Evolutionary conservation across 1,140 invertebrate genomes (phyloP).

Genomic region (Apolygus lucorum): DNA sequence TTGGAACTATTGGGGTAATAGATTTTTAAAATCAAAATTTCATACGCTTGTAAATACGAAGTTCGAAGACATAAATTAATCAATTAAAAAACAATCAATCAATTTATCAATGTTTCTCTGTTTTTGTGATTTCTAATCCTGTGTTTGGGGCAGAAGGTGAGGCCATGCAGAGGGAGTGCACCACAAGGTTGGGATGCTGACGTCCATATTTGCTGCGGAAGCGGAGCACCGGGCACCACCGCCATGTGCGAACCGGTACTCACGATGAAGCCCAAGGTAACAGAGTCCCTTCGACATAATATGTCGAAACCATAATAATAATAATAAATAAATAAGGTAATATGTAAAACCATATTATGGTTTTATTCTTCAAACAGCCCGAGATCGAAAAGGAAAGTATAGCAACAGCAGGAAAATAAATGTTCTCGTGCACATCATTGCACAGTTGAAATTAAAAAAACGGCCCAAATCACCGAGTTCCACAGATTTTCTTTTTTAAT

Average conservation of each 20-base stretch:
- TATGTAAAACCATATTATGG: background rate
- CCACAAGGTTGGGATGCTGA: constrained; percentile 8
- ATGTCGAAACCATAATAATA: background rate
- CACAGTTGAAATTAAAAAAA: no score
- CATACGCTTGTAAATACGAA: background rate
- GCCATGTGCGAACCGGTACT: constrained; percentile 3
- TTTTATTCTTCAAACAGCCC: background rate
- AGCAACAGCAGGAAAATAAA: no score
- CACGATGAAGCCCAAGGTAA: background rate
- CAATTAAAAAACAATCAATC: no score
- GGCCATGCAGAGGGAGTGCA: constrained; percentile 5
- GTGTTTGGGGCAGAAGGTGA: constrained; percentile 2
- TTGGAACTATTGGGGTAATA: background rate
- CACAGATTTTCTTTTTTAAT: no score
- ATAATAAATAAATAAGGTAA: background rate
- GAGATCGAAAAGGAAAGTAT: no score
- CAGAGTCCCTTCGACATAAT: no score
- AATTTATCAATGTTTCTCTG: background rate
- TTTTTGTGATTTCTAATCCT: background rate
- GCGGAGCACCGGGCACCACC: background rate
- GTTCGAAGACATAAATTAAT: no score
- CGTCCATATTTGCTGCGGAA: background rate
- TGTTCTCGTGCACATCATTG: no score
- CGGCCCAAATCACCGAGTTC: no score
- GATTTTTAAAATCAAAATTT: background rate